A percentile compares a stretch with the other conserved stretches of the same genome.
These are phyloP conservation scores for Phenganax subtilis DNA, from an alignment of 92 coral and sea anemone genomes.

Conservation along the genomic window DNA sequence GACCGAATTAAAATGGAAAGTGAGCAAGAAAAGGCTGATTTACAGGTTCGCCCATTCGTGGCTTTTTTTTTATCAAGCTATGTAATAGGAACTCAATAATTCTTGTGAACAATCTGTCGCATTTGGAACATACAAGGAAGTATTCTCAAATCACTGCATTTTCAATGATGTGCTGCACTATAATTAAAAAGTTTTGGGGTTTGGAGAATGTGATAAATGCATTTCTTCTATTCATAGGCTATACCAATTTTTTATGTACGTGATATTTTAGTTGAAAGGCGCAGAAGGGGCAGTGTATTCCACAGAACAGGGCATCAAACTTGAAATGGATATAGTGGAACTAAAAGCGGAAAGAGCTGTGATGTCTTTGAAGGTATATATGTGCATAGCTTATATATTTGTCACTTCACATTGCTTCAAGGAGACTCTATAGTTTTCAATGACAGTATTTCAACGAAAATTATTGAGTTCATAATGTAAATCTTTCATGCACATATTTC, in stretches of 20 bases:
- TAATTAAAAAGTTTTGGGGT: no score
- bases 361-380: conserved; percentile 89
- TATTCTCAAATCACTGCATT: not conserved
- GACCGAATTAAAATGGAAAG: conserved; percentile 91
- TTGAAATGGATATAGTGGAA: conserved; percentile 96
- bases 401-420: not conserved
- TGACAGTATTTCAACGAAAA: not conserved
- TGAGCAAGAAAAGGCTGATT: conserved; percentile 95
- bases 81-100: no score
- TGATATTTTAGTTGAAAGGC: conserved; percentile 68
- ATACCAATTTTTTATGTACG: not conserved
- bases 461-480: no score
- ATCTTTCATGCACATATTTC: no score
- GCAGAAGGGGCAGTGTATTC: conserved; percentile 94
- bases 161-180: not conserved
- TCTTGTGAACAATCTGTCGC: not conserved
- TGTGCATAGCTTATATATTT: not conserved
- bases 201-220: no score
- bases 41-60: conserved; percentile 59
- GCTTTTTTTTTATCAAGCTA: no score
- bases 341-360: conserved; percentile 90
- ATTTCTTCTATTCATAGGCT: not conserved
- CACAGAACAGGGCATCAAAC: conserved; percentile 89
- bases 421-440: not conserved
- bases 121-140: no score